These are phyloP conservation scores for Cyclargus thomasi DNA, from an alignment of 1,140 invertebrate species.

Conservation along the genomic window DNA sequence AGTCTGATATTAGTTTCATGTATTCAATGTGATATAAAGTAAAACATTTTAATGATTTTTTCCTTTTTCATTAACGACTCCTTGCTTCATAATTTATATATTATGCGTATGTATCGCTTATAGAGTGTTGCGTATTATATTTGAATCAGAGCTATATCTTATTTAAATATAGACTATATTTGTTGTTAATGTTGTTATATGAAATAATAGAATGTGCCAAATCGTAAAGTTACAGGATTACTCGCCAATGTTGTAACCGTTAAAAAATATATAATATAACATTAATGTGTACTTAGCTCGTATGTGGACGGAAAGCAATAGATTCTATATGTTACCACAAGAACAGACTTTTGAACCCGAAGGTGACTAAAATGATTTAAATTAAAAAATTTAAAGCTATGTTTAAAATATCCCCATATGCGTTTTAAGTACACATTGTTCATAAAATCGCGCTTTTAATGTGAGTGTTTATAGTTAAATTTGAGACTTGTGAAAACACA, in stretches of 20 bases:
- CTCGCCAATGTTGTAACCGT: constrained; percentile 47
- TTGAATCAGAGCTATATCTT: constrained; percentile 27
- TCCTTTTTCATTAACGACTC: constrained; percentile 45
- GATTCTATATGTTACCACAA: too few relatives aligned
- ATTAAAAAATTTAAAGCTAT: too few relatives aligned
- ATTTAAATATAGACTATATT: too few relatives aligned
- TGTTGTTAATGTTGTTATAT: not conserved
- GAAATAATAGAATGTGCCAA: constrained; percentile 48
- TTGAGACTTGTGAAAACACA: not conserved
- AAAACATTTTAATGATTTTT: constrained; percentile 52
- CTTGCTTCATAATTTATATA: constrained; percentile 37
- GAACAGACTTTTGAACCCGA: too few relatives aligned
- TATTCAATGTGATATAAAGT: constrained; percentile 65
- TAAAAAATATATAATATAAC: not conserved
- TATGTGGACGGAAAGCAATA: not conserved
- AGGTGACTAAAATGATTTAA: too few relatives aligned
- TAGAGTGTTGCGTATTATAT: constrained; percentile 34
- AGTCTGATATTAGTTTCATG: constrained; percentile 56
- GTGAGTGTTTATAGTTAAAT: not conserved
- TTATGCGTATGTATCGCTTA: constrained; percentile 45
- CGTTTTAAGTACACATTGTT: not conserved
- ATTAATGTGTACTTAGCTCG: not conserved
- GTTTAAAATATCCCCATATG: too few relatives aligned
- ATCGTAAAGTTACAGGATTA: constrained; percentile 56
- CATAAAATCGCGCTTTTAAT: not conserved